A percentile compares a stretch with the other conserved stretches of the same genome.
Conservation (phyloP, 2,888 invertebrate species). For the Odontomyia ornata region DNA sequence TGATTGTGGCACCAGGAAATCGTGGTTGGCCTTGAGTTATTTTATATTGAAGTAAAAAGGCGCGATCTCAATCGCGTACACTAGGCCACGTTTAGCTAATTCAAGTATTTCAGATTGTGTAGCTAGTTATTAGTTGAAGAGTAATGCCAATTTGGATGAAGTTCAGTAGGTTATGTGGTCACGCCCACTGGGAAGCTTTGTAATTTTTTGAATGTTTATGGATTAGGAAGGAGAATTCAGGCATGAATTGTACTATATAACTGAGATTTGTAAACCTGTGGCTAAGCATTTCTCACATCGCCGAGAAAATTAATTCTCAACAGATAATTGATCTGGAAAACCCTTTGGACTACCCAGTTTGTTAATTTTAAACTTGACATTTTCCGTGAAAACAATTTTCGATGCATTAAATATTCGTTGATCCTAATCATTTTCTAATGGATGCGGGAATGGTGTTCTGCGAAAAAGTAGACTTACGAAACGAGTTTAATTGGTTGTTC, state of each 20-base stretch:
- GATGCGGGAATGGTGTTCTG: background rate
- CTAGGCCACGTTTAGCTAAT: constrained; percentile 9
- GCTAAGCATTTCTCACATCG: too few relatives aligned
- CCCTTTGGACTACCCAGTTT: too few relatives aligned
- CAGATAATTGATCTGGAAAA: too few relatives aligned
- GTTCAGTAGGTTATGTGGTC: too few relatives aligned
- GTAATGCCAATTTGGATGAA: too few relatives aligned
- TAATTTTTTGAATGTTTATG: too few relatives aligned
- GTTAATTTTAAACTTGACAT: background rate
- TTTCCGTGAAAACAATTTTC: background rate
- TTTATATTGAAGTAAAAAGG: constrained; percentile 45
- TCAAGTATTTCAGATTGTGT: background rate
- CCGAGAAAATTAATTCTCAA: too few relatives aligned
- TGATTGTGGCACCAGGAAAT: constrained; percentile 52
- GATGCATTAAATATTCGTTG: background rate
- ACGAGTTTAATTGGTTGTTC: background rate
- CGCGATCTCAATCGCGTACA: constrained; percentile 30
- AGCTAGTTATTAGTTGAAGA: too few relatives aligned
- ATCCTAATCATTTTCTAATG: background rate
- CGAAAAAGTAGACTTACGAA: background rate
- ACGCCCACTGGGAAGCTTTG: too few relatives aligned
- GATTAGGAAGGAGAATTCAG: too few relatives aligned
- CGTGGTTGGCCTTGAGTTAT: constrained; percentile 52
- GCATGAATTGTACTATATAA: too few relatives aligned
- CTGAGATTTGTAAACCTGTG: too few relatives aligned